phyloP scores from a whole-genome alignment of 2,888 invertebrate species.

The Eurytoma californica region DNA sequence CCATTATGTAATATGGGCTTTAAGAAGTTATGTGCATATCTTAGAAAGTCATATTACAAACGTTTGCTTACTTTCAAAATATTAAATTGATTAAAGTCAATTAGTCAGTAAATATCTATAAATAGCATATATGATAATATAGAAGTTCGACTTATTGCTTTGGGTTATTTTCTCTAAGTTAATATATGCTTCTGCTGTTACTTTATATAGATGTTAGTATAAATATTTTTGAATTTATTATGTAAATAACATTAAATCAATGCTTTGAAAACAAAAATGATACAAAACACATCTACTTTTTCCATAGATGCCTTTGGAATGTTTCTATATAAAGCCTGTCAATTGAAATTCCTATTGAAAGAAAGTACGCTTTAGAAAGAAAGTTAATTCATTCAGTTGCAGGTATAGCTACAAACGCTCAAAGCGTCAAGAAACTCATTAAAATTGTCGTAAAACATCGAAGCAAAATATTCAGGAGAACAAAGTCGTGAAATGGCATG shows the following conservation, averaged over 20 bases:
- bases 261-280: background rate
- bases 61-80: constrained; percentile 5
- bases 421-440: background rate
- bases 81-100: constrained; percentile 14
- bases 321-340: no score
- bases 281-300: background rate
- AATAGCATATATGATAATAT: background rate
- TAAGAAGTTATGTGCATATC: background rate
- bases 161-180: no score
- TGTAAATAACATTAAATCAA: no score
- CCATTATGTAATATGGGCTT: constrained; percentile 19
- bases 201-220: no score
- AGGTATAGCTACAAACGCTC: constrained; percentile 16
- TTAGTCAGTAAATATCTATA: background rate
- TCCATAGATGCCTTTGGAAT: background rate
- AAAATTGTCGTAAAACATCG: background rate
- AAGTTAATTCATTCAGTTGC: constrained; percentile 27
- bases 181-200: no score
- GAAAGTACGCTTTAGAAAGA: constrained; percentile 29
- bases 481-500: no score
- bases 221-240: no score
- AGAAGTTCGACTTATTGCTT: no score
- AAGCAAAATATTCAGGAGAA: background rate
- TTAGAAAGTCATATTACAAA: constrained; percentile 36
- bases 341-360: background rate